Evolutionary conservation across 1,140 invertebrate species (phyloP).

Genomic region (Pomacea maculata): DNA sequence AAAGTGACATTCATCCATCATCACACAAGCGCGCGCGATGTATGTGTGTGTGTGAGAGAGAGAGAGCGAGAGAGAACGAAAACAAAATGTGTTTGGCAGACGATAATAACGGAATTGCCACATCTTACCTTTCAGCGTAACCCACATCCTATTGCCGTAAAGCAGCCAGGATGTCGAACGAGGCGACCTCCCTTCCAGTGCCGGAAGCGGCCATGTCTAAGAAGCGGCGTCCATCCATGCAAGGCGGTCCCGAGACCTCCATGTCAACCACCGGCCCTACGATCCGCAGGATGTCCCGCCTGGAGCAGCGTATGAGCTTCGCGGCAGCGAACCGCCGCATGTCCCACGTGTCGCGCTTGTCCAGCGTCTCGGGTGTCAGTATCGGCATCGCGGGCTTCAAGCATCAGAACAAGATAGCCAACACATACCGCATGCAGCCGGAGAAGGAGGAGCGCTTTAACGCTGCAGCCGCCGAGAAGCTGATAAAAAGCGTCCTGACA

Average conservation of each 20-base stretch:
- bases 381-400: slow-evolving; percentile 17
- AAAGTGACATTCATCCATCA: no score
- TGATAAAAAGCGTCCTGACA: slow-evolving; percentile 45
- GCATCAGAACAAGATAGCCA: slow-evolving; percentile 19
- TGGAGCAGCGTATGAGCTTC: slow-evolving; percentile 40
- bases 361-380: slow-evolving; percentile 34
- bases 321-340: slow-evolving; percentile 39
- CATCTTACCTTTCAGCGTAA: no score
- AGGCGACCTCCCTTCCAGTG: neutral
- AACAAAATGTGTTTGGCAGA: no score
- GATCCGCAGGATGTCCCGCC: slow-evolving; percentile 41
- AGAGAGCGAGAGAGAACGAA: no score
- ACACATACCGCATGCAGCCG: slow-evolving; percentile 53
- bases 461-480: slow-evolving; percentile 39
- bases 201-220: slow-evolving; percentile 1
- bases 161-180: no score
- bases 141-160: no score
- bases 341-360: slow-evolving; percentile 47
- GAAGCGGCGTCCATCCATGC: no score
- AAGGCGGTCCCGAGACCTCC: no score
- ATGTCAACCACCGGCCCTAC: slow-evolving; percentile 31
- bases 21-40: no score
- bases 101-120: no score
- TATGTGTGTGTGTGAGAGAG: no score
- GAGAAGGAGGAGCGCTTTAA: slow-evolving; percentile 47